Base-by-base conservation (phyloP, 2,113 vertebrate species). In the Callopanchax toddi region DNA sequence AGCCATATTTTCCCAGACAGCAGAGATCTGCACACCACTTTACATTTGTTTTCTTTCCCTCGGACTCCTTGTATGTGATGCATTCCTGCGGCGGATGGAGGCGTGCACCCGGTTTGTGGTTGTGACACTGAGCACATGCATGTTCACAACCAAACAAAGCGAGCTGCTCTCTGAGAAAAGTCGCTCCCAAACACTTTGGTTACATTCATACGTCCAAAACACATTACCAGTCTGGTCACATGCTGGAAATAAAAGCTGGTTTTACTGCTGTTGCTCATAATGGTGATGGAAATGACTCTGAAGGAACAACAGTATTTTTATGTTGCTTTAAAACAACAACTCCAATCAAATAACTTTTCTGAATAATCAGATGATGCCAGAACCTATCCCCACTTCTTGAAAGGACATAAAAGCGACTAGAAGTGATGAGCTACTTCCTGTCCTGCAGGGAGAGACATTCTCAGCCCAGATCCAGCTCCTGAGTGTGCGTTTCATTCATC, bases 71-170 rank as follows among this genome's bases (percentile, higher is more conserved):
- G 26, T 56, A 71, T 78, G 58, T 53, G 51, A 23, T 55, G 53
- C 56, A 79, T 82, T 83, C 60, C 59, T 70, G 23, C 52, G 60
- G 64, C 26, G 10, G 20, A 62, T 29, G 54, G 63, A 74, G 69
- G 43, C 45, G 32, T 51, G 56, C 54, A 39, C 49, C 23, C 37
- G 5, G 21, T 37, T 29, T 76, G 69, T 59, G 70, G 67, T 62
- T 50, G 59, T 73, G 48, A 78, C 43, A 65, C 22, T 20, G 57
- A 75, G 34, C 44, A 26, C 49, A 53, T 58, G 20, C 32, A 51
- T 23, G 5, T 3, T 23, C 42, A 43, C 60, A 45, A 32, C 55
- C 26, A 50, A 71, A 66, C 70, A 64, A 17, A 76, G 52, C 34
- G n/a, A 42, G 50, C 37, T 40, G 39, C 70, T 62, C 32, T 67